Percentiles rank a stretch among this genome's conserved stretches.
These are phyloP conservation scores for Zingel zingel DNA, from an alignment of 2,113 vertebrate species.

Conservation along the genomic window DNA sequence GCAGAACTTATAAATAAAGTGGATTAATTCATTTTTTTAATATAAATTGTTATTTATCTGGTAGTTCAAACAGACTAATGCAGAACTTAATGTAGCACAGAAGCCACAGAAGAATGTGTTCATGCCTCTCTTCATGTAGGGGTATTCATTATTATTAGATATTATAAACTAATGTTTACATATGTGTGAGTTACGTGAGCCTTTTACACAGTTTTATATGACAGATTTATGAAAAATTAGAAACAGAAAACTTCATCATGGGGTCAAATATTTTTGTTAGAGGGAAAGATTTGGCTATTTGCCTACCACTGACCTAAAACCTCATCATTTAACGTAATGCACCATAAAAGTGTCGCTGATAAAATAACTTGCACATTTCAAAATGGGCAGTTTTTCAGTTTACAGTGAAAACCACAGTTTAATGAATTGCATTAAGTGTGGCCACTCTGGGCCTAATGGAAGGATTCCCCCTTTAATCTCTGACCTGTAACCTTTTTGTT, in stretches of 20 bases:
- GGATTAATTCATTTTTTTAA: neutral
- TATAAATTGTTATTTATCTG: neutral
- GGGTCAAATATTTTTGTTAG: neutral
- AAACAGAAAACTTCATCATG: neutral
- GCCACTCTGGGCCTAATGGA: neutral
- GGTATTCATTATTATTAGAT: neutral
- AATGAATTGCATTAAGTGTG: neutral
- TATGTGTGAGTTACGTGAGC: neutral
- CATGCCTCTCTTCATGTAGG: neutral
- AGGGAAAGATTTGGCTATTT: neutral
- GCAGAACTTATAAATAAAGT: neutral
- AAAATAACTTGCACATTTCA: neutral
- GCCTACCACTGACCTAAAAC: neutral
- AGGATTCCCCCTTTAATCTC: neutral
- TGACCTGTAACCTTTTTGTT: slow-evolving; percentile 31
- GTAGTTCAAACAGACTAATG: neutral
- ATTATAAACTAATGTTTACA: neutral
- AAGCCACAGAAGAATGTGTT: neutral
- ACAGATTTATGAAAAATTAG: neutral
- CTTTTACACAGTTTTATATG: neutral
- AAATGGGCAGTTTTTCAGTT: neutral
- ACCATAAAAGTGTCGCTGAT: slow-evolving; percentile 1
- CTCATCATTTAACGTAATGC: neutral
- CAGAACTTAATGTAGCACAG: neutral
- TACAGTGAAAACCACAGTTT: neutral